phyloP scores from a whole-genome alignment of 2,797 vertebrate species.

The Halcyon badia region DNA sequence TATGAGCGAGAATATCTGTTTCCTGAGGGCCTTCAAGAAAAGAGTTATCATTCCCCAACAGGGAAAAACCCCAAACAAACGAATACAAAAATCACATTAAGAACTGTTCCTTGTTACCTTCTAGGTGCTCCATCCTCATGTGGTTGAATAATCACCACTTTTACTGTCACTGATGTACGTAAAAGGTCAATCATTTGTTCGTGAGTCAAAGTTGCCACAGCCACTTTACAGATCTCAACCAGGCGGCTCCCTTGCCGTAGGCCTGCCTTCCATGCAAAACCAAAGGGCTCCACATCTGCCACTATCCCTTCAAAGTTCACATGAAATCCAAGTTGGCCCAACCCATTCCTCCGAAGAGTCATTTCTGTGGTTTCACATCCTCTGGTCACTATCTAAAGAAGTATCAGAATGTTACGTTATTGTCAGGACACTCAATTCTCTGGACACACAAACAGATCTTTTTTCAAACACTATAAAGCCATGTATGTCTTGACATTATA shows the following conservation, averaged over 20 bases:
- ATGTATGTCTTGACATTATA: background rate
- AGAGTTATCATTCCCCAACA: background rate
- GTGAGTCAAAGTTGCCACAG: conserved; percentile 94
- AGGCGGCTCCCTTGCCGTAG: conserved; percentile 95
- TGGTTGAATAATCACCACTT: conserved; percentile 96
- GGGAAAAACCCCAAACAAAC: rapidly evolving
- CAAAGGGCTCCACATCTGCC: conserved; percentile 96
- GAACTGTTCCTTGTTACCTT: conserved; percentile 81
- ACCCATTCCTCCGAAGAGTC: conserved; percentile 91
- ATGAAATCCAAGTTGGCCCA: conserved; percentile 97
- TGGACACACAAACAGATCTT: background rate
- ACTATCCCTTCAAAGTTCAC: conserved; percentile 98
- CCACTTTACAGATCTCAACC: conserved; percentile 98
- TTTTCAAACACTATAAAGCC: background rate
- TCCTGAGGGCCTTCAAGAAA: background rate
- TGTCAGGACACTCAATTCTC: background rate
- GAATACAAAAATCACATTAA: background rate
- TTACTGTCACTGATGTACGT: conserved; percentile 92
- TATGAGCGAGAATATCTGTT: background rate
- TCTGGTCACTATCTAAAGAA: conserved; percentile 89
- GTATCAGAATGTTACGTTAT: background rate
- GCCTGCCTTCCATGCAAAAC: conserved; percentile 97
- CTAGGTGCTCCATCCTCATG: conserved; percentile 93
- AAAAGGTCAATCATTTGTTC: conserved; percentile 99
- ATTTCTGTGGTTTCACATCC: conserved; percentile 96